Evolutionary conservation across 2,113 vertebrate genomes (phyloP), one percentile per base, ranked within the genome.

Genomic region (Vireo altiloquus): DNA sequence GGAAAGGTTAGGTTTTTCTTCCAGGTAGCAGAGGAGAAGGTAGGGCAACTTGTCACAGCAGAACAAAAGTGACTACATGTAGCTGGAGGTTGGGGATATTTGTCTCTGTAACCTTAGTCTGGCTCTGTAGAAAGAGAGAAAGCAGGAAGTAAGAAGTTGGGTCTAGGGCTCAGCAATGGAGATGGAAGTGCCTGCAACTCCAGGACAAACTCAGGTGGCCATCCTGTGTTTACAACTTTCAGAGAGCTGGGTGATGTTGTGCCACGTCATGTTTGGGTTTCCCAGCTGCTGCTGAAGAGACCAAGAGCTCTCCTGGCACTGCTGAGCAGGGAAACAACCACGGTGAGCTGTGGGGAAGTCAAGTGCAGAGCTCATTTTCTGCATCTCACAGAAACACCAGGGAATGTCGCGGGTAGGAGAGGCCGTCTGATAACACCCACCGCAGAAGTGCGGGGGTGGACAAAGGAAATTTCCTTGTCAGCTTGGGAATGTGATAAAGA

Each of bases 391-490:
- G 76, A 56, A 92, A 44, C 56, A 57, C 64, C 14, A 40, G 82
- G 90, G 85, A 92, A 93, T 53, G 79, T 22, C 56, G 13, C 0
- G 14, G 71, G 82, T 27, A 27, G 75, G 85, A 89, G 86, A 56
- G 72, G 82, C 82, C 0, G 6, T 15, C 72, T 92, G 96, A 96
- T 96, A 96, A 90, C 76, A 37, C 23, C 79, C 78, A 1, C 90
- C 15, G 1, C 88, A 88, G 76, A 64, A 95, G 10, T 2, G 4
- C 4, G 90, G 66, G 88, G 88, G 82, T 27, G 82, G 76, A 68
- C 79, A 93, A 77, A 89, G 86, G 90, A 71, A 93, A 96, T 90
- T 92, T 94, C 75, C 88, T 87, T 8, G 16, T 94, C 90, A 81
- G 92, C 92, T 61, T 89, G 79, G 56, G 76, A 46, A 35, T 10